Percentiles rank a stretch among this genome's conserved stretches.
phyloP scores from a whole-genome alignment of 2,888 invertebrate genomes.

The Mimumesa dahlbomi region DNA sequence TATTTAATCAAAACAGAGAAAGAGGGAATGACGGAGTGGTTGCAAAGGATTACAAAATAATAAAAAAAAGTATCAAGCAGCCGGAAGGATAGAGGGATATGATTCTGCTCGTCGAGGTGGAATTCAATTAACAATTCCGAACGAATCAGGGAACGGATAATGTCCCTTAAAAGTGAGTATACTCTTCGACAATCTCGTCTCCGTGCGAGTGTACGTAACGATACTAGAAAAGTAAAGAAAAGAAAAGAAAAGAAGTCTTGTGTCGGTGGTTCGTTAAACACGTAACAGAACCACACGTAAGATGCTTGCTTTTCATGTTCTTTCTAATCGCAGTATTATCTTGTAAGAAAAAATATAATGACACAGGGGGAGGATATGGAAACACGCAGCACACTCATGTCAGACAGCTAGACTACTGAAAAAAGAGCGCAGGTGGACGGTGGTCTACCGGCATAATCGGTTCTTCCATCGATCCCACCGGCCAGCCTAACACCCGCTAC shows the following conservation, averaged over 20 bases:
- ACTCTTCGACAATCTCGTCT: constrained; percentile 56
- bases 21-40: background rate
- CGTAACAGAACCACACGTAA: background rate
- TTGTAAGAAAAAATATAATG: constrained; percentile 2
- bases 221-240: background rate
- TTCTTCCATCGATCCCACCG: constrained; percentile 55
- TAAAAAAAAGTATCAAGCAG: too few species aligned
- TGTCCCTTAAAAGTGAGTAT: background rate
- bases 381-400: constrained; percentile 77
- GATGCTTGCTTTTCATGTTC: too few species aligned
- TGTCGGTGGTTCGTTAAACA: background rate
- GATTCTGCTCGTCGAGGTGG: too few species aligned
- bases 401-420: constrained; percentile 76
- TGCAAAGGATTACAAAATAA: too few species aligned
- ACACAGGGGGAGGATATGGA: constrained; percentile 47
- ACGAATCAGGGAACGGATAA: too few species aligned
- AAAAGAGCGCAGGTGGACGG: constrained; percentile 70
- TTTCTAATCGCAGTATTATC: background rate
- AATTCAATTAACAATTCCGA: too few species aligned
- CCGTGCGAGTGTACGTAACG: constrained; percentile 47
- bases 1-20: too few species aligned
- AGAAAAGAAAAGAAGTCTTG: too few species aligned
- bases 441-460: constrained; percentile 47
- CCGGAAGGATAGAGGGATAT: too few species aligned
- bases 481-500: constrained; percentile 73